Conservation (phyloP, 2,797 vertebrate species). For the Squalus acanthias region DNA sequence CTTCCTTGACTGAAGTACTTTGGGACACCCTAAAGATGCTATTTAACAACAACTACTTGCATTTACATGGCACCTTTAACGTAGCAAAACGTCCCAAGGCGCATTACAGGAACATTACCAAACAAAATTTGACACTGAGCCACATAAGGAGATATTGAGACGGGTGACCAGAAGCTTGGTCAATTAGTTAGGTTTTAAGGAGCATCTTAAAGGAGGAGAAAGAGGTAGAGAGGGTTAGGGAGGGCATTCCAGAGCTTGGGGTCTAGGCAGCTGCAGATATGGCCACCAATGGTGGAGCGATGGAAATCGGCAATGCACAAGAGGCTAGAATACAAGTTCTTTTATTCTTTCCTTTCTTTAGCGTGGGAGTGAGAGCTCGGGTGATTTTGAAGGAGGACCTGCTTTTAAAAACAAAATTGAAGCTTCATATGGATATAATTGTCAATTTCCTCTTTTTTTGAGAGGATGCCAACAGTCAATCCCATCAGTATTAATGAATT, state of each 20-base stretch:
- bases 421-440: background rate
- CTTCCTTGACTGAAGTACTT: background rate
- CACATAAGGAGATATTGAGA: background rate
- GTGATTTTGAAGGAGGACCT: background rate
- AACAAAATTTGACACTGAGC: background rate
- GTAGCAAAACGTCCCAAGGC: background rate
- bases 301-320: background rate
- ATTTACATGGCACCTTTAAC: background rate
- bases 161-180: background rate
- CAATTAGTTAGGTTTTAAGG: background rate
- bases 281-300: background rate
- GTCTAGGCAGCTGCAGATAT: background rate
- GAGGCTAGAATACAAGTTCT: background rate
- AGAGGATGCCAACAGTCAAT: background rate
- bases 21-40: background rate
- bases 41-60: background rate
- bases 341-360: background rate
- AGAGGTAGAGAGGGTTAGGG: background rate
- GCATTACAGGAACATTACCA: background rate
- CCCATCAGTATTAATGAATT: background rate
- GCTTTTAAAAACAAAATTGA: background rate
- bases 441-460: background rate
- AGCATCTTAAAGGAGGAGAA: background rate
- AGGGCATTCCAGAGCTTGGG: background rate
- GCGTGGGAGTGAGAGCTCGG: background rate